A percentile compares a stretch with the other conserved stretches of the same genome.
Conservation (phyloP, 2,888 invertebrate genomes). For the Drosophila mulleri region DNA sequence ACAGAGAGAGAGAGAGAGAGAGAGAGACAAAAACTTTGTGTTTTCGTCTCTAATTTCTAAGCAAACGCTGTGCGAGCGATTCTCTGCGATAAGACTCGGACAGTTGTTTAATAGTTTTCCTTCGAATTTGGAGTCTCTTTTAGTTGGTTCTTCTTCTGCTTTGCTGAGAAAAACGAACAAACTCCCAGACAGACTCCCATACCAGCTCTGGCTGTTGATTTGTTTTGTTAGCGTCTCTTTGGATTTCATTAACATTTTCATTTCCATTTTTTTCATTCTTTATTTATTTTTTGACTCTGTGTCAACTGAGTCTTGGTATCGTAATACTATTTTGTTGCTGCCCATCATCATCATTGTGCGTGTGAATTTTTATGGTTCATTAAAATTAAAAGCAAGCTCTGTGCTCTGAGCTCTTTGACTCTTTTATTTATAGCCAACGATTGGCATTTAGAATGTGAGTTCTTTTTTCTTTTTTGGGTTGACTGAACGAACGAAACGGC, state of each 20-base stretch:
- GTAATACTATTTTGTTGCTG: conserved; percentile 51
- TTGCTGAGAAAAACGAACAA: conserved; percentile 65
- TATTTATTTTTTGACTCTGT: conserved; percentile 34
- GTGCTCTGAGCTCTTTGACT: conserved; percentile 14
- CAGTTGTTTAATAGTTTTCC: conserved; percentile 80
- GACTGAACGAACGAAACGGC: conserved; percentile 37
- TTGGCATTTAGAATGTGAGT: conserved; percentile 64
- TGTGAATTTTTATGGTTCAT: conserved; percentile 81
- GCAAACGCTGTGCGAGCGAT: conserved; percentile 67
- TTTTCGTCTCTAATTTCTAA: conserved; percentile 79
- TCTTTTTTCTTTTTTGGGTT: conserved; percentile 14
- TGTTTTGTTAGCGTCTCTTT: conserved; percentile 74
- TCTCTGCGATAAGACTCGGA: conserved; percentile 63
- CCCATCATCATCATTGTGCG: conserved; percentile 57
- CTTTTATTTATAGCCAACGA: conserved; percentile 66
- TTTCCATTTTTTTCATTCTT: neutral
- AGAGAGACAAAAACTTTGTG: conserved; percentile 50
- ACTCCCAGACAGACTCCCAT: conserved; percentile 17
- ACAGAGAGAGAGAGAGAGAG: neutral
- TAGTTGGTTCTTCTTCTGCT: conserved; percentile 29
- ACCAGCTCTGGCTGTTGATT: conserved; percentile 53
- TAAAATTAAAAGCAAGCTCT: conserved; percentile 73
- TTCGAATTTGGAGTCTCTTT: conserved; percentile 66
- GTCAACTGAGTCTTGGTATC: conserved; percentile 59
- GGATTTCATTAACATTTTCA: conserved; percentile 76